Evolutionary conservation across 2,888 invertebrate genomes (phyloP).

Genomic region (Phaonia tiefii): DNA sequence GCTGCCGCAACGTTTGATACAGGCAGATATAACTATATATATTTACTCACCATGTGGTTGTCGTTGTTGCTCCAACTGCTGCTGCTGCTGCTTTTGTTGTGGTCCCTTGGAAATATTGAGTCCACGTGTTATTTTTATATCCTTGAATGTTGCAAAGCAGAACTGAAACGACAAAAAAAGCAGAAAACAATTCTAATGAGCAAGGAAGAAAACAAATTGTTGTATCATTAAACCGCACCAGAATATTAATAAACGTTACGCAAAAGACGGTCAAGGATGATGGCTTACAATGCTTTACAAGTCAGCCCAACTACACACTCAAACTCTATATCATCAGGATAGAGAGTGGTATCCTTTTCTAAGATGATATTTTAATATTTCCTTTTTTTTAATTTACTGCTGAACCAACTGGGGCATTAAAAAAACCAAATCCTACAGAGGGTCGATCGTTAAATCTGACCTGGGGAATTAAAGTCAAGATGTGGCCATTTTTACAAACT

Average conservation of each 20-base stretch:
- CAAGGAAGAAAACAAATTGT: conserved; percentile 11
- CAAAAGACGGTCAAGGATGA: conserved; percentile 32
- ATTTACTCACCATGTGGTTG: conserved; percentile 60
- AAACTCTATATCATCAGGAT: too few species aligned
- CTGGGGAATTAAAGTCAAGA: too few species aligned
- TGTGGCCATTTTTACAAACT: too few species aligned
- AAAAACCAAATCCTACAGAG: too few species aligned
- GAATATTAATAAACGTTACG: conserved; percentile 16
- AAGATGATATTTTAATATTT: conserved; percentile 9
- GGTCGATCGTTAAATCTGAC: too few species aligned
- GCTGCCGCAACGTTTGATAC: conserved; percentile 39
- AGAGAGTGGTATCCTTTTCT: not conserved
- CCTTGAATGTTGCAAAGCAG: conserved; percentile 61
- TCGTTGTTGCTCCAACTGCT: not conserved
- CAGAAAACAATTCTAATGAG: conserved; percentile 5
- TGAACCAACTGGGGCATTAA: too few species aligned
- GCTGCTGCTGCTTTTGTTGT: conserved; percentile 18
- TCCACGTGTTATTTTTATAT: conserved; percentile 61
- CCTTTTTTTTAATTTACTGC: not conserved
- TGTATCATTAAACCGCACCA: conserved; percentile 20
- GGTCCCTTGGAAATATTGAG: conserved; percentile 24
- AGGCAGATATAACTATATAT: too few species aligned
- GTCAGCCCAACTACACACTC: too few species aligned
- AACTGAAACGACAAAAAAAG: conserved; percentile 17
- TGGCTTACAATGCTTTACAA: too few species aligned